Base-by-base conservation (phyloP, 1,140 invertebrate genomes). In the Akabosia matsudoensis region DNA sequence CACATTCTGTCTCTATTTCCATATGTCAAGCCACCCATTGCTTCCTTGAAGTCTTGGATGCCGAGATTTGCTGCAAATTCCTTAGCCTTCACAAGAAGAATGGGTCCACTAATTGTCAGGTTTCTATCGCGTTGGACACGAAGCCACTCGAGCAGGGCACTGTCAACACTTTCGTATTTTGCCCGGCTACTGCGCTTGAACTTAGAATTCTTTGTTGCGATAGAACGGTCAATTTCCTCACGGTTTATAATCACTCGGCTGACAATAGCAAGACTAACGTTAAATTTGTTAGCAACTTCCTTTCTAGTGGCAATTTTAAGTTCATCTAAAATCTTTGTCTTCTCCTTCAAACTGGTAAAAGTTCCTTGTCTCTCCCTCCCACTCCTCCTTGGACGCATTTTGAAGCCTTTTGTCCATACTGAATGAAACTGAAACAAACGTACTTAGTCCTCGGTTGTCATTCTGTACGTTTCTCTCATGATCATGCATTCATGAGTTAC, bases 11-110 rank as follows among this genome's bases (percentile, higher is more conserved):
- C 79, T 67, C 26, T 76, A 34, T 56, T 79, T 79, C 34, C 82
- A 84, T 26, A 71, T 76, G 7, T 79, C 75, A 31, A 83, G 70
- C 84, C 83, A 84, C 3, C 83, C 83, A 78, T 82, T 82, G 4
- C 79, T 82, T 79, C 78, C 54, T 82, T 82, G 56, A 84, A 84
- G 33, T 83, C 79, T 16, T 1, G 54, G 30, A 76, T 56, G 4
- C 71, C 78, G 18, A 84, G 70, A 24, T 79, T 74, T 18, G 75
- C 67, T 31, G 81, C 81, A 75, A 78, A 81, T 18, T 70, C 7
- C 16, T 73, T 22, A 24, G 81, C 82, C 73, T 82, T 83, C 33
- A 82, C 77, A 45, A 78, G 51, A 10, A 84, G 74, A 28, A 83
- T 72, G n/a, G 79, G 70, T 22, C 79, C 79, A 72, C 54, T 56